Conservation (phyloP, 1,140 invertebrate genomes). For the Drosophila navojoa region DNA sequence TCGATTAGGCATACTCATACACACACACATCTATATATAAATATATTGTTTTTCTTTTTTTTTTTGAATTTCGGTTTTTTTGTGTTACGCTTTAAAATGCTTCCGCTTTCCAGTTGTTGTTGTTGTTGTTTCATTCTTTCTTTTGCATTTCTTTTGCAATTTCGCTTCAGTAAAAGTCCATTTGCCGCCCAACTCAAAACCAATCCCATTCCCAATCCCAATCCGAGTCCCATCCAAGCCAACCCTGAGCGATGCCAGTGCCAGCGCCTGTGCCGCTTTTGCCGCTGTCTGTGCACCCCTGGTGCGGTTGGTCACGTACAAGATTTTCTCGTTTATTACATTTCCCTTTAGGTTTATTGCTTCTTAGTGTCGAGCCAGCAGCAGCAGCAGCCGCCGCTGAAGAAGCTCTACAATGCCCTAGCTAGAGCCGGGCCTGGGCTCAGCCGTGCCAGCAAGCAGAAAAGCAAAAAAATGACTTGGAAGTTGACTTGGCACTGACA, state of each 20-base stretch:
- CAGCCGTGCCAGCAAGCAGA: constrained; percentile 40
- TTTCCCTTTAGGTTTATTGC: constrained; percentile 84
- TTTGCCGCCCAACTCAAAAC: constrained; percentile 51
- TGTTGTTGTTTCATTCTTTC: constrained; percentile 32
- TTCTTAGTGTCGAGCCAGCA: constrained; percentile 74
- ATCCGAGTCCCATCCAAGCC: constrained; percentile 17
- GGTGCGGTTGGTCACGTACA: constrained; percentile 83
- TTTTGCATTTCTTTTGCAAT: constrained; percentile 56
- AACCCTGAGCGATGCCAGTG: constrained; percentile 35
- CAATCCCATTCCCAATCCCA: too few species aligned
- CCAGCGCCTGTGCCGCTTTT: constrained; percentile 1
- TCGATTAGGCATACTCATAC: constrained; percentile 64
- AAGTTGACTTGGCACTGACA: constrained; percentile 78
- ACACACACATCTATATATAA: constrained; percentile 44
- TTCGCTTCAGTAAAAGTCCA: constrained; percentile 66
- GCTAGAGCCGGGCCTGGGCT: constrained; percentile 13
- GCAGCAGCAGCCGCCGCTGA: constrained; percentile 40
- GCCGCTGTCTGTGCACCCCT: constrained; percentile 35
- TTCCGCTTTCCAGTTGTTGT: constrained; percentile 54
- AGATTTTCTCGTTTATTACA: constrained; percentile 84
- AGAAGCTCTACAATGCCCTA: constrained; percentile 60
- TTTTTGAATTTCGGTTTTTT: constrained; percentile 56
- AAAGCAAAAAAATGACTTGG: constrained; percentile 57
- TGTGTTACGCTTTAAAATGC: constrained; percentile 79
- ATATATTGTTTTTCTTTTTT: constrained; percentile 24